These are phyloP conservation scores for Copidosoma floridanum DNA, from an alignment of 1,140 invertebrate genomes.

Conservation along the genomic window DNA sequence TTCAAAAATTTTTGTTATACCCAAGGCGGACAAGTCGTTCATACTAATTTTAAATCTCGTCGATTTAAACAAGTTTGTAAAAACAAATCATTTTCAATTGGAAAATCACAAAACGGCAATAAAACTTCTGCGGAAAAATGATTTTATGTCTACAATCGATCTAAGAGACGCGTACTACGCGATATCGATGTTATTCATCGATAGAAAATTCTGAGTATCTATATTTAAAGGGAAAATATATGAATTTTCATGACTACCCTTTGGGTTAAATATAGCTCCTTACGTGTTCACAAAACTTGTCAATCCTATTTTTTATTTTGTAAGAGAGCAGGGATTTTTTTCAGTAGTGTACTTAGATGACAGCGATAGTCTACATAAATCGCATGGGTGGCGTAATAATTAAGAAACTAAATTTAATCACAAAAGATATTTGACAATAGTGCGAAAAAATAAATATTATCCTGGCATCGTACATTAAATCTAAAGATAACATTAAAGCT, in stretches of 20 bases:
- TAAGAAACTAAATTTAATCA: background rate
- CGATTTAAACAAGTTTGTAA: slow-evolving; percentile 34
- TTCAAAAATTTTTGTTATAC: slow-evolving; percentile 34
- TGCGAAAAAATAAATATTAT: background rate
- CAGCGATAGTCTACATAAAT: background rate
- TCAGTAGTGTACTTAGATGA: slow-evolving; percentile 38
- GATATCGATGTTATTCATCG: slow-evolving; percentile 5
- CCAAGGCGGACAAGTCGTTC: slow-evolving; percentile 29
- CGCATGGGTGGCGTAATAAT: background rate
- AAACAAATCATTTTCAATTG: slow-evolving; percentile 37
- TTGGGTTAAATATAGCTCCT: slow-evolving; percentile 26
- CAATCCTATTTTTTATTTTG: slow-evolving; percentile 27
- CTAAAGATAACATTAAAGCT: background rate
- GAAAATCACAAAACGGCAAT: slow-evolving; percentile 35
- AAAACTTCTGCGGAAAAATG: slow-evolving; percentile 26
- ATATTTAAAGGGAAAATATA: slow-evolving; percentile 25
- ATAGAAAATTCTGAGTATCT: slow-evolving; percentile 26
- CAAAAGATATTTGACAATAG: background rate
- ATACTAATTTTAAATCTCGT: background rate
- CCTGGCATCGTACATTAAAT: slow-evolving; percentile 3
- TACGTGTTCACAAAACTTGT: slow-evolving; percentile 36
- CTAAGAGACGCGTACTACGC: slow-evolving; percentile 28
- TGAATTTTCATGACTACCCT: slow-evolving; percentile 33
- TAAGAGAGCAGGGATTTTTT: slow-evolving; percentile 19
- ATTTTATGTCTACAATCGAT: slow-evolving; percentile 28